Evolutionary conservation across 35 echinoderm and acorn worm genomes (phyloP).

Genomic region (Apostichopus californicus): DNA sequence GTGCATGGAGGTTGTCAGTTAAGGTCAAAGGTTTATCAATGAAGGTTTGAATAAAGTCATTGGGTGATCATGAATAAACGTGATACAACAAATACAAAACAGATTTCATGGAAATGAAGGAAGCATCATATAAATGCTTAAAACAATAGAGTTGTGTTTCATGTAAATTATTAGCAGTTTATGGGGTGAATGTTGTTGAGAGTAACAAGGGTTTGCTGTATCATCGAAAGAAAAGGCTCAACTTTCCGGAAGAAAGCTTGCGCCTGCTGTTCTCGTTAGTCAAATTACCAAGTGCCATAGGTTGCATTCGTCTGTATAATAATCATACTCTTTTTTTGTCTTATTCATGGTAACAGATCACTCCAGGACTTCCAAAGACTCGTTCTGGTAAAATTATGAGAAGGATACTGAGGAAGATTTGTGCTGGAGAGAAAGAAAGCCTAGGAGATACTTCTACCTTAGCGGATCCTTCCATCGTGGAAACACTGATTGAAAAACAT

Average conservation of each 20-base stretch:
- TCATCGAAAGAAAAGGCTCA: background rate
- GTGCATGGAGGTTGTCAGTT: too few species aligned
- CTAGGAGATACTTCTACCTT: constrained; percentile 90
- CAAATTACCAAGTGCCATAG: background rate
- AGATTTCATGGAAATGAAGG: too few species aligned
- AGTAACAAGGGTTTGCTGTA: too few species aligned
- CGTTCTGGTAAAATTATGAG: constrained; percentile 98
- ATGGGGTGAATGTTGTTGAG: too few species aligned
- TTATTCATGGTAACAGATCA: background rate
- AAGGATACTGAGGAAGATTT: constrained; percentile 85
- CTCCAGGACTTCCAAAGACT: constrained; percentile 89
- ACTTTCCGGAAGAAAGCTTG: background rate
- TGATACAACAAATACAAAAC: too few species aligned
- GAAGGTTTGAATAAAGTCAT: too few species aligned
- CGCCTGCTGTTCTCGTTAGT: background rate
- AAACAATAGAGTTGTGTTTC: background rate
- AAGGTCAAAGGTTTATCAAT: too few species aligned
- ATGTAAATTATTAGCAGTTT: background rate
- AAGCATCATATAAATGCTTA: background rate
- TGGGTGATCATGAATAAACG: too few species aligned
- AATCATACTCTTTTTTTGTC: too few species aligned
- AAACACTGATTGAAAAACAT: constrained; percentile 72
- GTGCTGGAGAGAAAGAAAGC: constrained; percentile 63
- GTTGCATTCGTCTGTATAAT: background rate
- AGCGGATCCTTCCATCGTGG: constrained; percentile 78